phyloP scores from a whole-genome alignment of 2,888 invertebrate genomes.

The Catocala nupta region DNA sequence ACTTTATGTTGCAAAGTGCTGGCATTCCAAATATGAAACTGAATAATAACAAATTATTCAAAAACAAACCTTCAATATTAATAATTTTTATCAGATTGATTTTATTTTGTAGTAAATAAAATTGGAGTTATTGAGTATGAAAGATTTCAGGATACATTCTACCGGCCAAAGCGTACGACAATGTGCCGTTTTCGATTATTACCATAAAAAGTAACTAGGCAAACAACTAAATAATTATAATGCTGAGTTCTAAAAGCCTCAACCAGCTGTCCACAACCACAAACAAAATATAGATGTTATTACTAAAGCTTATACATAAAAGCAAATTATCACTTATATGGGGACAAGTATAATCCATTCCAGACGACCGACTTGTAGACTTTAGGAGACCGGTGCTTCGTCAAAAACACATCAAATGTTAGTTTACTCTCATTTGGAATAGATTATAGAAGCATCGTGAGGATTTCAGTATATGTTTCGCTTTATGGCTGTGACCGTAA shows the following conservation, averaged over 20 bases:
- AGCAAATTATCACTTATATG: constrained; percentile 39
- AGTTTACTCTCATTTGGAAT: constrained; percentile 33
- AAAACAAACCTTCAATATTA: no score
- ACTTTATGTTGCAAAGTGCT: no score
- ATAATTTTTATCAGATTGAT: no score
- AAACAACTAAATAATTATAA: background rate
- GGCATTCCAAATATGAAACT: no score
- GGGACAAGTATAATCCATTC: constrained; percentile 16
- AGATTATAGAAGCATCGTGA: constrained; percentile 55
- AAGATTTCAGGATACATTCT: no score
- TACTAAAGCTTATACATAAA: constrained; percentile 37
- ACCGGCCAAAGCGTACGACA: no score
- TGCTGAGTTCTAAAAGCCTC: background rate
- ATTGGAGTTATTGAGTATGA: no score
- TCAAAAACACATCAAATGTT: constrained; percentile 22
- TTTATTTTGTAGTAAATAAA: no score
- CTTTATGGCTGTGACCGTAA: constrained; percentile 47
- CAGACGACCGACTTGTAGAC: constrained; percentile 7
- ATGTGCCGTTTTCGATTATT: background rate
- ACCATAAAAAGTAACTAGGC: background rate
- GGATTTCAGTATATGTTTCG: constrained; percentile 55
- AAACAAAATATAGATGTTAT: constrained; percentile 5
- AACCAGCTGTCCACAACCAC: constrained; percentile 6
- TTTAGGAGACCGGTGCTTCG: background rate
- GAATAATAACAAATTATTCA: no score